These are phyloP conservation scores for Hycleus phaleratus DNA, from an alignment of 1,140 invertebrate species.

Conservation along the genomic window DNA sequence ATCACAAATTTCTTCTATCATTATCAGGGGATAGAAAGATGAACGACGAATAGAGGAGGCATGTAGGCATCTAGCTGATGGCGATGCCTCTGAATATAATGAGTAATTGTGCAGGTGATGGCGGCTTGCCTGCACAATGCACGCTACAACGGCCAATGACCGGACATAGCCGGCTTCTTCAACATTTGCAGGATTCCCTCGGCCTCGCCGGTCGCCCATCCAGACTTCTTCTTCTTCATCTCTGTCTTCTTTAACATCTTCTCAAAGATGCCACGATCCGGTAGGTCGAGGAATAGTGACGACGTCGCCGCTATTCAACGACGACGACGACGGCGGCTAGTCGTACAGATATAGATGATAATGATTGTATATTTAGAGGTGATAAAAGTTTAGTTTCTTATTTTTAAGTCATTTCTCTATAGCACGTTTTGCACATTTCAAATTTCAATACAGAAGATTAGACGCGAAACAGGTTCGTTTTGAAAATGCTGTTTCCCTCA, in stretches of 20 bases:
- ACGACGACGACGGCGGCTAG: too few relatives aligned
- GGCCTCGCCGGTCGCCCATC: constrained; percentile 8
- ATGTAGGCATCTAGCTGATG: constrained; percentile 12
- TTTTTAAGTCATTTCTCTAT: too few relatives aligned
- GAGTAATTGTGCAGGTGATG: constrained; percentile 22
- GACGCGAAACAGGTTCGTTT: too few relatives aligned
- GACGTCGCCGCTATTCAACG: too few relatives aligned
- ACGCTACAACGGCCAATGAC: constrained; percentile 20
- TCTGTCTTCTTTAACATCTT: constrained; percentile 2
- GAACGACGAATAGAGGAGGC: neutral
- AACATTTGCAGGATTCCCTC: constrained; percentile 12
- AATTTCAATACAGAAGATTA: too few relatives aligned
- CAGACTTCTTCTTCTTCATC: constrained; percentile 12
- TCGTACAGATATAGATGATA: too few relatives aligned
- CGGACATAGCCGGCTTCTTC: constrained; percentile 6
- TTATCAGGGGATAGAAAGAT: too few relatives aligned
- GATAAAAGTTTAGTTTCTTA: too few relatives aligned
- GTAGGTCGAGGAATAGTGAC: constrained; percentile 1
- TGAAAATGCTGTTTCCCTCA: too few relatives aligned
- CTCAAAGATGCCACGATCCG: neutral
- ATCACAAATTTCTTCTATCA: too few relatives aligned
- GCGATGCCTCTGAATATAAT: constrained; percentile 23
- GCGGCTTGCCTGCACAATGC: constrained; percentile 17
- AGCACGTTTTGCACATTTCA: too few relatives aligned
- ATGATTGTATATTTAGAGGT: too few relatives aligned